phyloP scores from a whole-genome alignment of 2,113 vertebrate species.

The Percopsis transmontana region DNA sequence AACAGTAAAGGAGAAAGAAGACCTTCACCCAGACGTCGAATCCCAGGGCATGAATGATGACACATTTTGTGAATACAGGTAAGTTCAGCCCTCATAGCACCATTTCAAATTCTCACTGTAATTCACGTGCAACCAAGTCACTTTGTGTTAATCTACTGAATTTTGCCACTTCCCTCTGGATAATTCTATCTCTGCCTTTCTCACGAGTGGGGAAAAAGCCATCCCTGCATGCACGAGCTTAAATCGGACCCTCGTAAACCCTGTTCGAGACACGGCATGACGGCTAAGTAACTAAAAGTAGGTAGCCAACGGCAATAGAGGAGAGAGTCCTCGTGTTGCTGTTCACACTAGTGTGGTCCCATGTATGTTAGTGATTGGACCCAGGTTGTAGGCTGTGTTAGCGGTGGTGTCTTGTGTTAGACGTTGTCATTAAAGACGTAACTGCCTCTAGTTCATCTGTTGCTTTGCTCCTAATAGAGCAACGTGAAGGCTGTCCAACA shows the following conservation, averaged over 20 bases:
- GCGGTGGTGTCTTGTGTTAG: conserved; percentile 36
- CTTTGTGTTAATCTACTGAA: conserved; percentile 20
- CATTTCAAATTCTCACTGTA: conserved; percentile 32
- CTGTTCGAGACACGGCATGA: conserved; percentile 59
- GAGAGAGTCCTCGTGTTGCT: conserved; percentile 22
- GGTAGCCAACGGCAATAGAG: conserved; percentile 69
- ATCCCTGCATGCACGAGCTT: conserved; percentile 57
- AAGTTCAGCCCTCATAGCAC: conserved; percentile 48
- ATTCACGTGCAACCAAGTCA: conserved; percentile 17
- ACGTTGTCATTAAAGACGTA: conserved; percentile 43
- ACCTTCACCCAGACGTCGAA: conserved; percentile 93
- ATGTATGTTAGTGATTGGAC: too few relatives aligned
- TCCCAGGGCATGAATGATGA: conserved; percentile 94
- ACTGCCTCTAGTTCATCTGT: conserved; percentile 34
- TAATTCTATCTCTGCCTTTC: conserved; percentile 58
- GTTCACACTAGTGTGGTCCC: conserved; percentile 45
- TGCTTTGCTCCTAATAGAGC: not conserved
- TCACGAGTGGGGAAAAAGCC: conserved; percentile 62
- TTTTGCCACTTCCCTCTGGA: conserved; percentile 32
- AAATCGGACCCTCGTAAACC: conserved; percentile 52
- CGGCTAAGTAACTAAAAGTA: conserved; percentile 68
- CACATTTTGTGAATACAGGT: conserved; percentile 98
- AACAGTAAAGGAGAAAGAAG: conserved; percentile 97
- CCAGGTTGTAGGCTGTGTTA: too few relatives aligned
- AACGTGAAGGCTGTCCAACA: conserved; percentile 31